Conservation (phyloP, 2,888 invertebrate species). For the Lypha dubia region DNA sequence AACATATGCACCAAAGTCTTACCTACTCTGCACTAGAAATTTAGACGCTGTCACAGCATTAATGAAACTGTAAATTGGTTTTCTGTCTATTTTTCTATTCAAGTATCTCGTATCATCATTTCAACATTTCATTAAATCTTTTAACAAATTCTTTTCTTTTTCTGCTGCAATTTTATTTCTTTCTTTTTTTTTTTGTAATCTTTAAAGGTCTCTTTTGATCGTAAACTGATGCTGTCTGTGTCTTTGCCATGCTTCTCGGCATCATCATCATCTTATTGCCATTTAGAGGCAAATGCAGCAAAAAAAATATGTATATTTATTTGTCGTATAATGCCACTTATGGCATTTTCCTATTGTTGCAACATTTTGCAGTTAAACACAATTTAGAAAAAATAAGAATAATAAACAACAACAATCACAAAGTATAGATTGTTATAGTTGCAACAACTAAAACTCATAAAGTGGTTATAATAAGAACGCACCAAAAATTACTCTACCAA, state of each 20-base stretch:
- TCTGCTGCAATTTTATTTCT: slow-evolving; percentile 13
- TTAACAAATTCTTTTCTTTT: slow-evolving; percentile 60
- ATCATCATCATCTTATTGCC: slow-evolving; percentile 44
- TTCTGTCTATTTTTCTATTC: slow-evolving; percentile 57
- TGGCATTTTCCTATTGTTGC: slow-evolving; percentile 70
- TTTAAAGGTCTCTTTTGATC: slow-evolving; percentile 65
- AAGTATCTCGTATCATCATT: slow-evolving; percentile 51
- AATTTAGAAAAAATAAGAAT: slow-evolving; percentile 35
- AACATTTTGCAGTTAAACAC: slow-evolving; percentile 72
- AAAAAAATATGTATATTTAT: slow-evolving; percentile 44
- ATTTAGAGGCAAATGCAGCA: slow-evolving; percentile 64
- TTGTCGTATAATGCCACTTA: slow-evolving; percentile 67
- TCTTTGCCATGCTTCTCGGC: slow-evolving; percentile 36
- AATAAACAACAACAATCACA: slow-evolving; percentile 47
- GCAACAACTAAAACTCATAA: slow-evolving; percentile 58
- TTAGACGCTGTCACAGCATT: slow-evolving; percentile 19
- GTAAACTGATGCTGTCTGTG: slow-evolving; percentile 35
- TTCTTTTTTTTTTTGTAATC: slow-evolving; percentile 26
- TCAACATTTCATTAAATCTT: slow-evolving; percentile 69
- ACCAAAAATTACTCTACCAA: slow-evolving; percentile 58
- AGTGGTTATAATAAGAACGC: slow-evolving; percentile 71
- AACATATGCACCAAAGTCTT: no score
- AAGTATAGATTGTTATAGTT: slow-evolving; percentile 72
- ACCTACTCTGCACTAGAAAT: slow-evolving; percentile 7
- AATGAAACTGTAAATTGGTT: slow-evolving; percentile 70